phyloP scores from a whole-genome alignment of 2,797 vertebrate species.

The Botia kubotai region DNA sequence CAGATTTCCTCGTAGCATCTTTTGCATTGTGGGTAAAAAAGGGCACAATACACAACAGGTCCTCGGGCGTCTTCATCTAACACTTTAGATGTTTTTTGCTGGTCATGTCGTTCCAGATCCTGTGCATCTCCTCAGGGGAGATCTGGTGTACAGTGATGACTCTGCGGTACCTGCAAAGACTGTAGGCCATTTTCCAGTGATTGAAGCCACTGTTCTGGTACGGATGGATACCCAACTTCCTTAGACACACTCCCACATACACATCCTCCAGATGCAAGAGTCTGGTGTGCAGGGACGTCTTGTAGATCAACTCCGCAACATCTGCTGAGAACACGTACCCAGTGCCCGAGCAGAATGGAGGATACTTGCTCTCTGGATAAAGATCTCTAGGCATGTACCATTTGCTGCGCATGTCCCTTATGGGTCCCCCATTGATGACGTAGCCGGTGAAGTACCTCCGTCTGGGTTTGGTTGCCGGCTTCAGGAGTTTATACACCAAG shows the following conservation, averaged over 20 bases:
- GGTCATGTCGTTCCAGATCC: conserved; percentile 99
- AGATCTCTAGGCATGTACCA: conserved; percentile 98
- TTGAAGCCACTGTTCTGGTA: conserved; percentile 99
- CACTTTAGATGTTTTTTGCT: conserved; percentile 99
- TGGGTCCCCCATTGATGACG: conserved; percentile 94
- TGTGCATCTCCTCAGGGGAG: conserved; percentile 97
- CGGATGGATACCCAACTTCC: conserved; percentile 95
- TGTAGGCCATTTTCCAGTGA: conserved; percentile 99
- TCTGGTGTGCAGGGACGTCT: conserved; percentile 95
- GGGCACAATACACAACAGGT: conserved; percentile 34
- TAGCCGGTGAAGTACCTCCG: conserved; percentile 96
- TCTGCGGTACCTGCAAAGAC: conserved; percentile 92
- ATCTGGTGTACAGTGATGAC: conserved; percentile 98
- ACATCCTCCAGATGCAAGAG: conserved; percentile 97
- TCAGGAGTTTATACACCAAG: conserved; percentile 92
- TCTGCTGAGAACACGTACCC: conserved; percentile 97
- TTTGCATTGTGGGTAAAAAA: neutral
- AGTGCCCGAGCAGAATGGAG: conserved; percentile 96
- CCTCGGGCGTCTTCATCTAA: conserved; percentile 71
- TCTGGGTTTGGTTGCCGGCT: conserved; percentile 92
- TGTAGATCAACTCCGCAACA: conserved; percentile 94
- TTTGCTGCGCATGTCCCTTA: conserved; percentile 95
- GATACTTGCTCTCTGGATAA: conserved; percentile 96
- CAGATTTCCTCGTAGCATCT: neutral
- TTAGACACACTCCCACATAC: conserved; percentile 94